A percentile compares a stretch with the other conserved stretches of the same genome.
phyloP scores from a whole-genome alignment of 2,888 invertebrate species.

The Chymomyza caudatula region DNA sequence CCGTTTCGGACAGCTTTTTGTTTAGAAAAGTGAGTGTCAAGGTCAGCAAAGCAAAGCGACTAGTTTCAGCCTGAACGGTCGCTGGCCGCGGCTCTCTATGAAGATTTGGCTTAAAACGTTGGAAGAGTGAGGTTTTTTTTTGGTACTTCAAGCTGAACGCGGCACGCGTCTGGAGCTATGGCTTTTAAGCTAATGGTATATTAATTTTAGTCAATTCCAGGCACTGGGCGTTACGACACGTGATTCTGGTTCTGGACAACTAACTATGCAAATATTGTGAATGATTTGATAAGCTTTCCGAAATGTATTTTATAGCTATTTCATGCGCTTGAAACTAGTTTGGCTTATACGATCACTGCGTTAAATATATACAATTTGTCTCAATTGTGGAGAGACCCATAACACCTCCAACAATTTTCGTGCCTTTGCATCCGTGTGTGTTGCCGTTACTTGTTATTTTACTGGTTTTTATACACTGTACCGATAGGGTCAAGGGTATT shows the following conservation, averaged over 20 bases:
- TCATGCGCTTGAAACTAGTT: constrained; percentile 44
- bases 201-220: neutral
- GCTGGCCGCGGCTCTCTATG: neutral
- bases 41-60: constrained; percentile 57
- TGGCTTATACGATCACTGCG: constrained; percentile 38
- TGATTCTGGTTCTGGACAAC: neutral
- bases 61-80: neutral
- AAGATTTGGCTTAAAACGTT: neutral
- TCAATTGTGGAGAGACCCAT: constrained; percentile 23
- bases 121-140: neutral
- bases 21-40: constrained; percentile 76
- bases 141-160: neutral
- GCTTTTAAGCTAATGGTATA: neutral
- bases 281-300: constrained; percentile 22
- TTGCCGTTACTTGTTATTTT: constrained; percentile 61
- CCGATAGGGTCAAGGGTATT: too few species aligned
- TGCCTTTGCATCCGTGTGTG: constrained; percentile 62
- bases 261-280: constrained; percentile 48
- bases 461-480: constrained; percentile 70
- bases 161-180: neutral
- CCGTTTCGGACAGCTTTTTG: constrained; percentile 29
- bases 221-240: neutral
- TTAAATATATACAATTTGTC: constrained; percentile 5
- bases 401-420: neutral
- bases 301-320: constrained; percentile 12